A percentile compares a stretch with the other conserved stretches of the same genome.
Evolutionary conservation across 2,888 invertebrate species (phyloP).

Genomic region (Eupsilia transversa): DNA sequence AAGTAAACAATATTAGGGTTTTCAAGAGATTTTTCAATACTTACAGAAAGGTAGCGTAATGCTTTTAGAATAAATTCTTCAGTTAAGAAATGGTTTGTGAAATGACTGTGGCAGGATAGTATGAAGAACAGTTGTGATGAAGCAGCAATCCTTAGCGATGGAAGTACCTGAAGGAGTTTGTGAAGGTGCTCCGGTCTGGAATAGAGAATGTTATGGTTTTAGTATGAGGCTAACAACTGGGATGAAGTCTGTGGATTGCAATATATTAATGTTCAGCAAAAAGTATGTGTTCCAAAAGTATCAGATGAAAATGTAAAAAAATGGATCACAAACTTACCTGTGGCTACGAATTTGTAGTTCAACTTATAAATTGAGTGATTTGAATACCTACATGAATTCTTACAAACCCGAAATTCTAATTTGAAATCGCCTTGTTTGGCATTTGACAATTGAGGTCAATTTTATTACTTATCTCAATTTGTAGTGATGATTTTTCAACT

Average conservation of each 20-base stretch:
- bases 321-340: neutral
- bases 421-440: too few relatives aligned
- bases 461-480: neutral
- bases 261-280: too few relatives aligned
- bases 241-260: too few relatives aligned
- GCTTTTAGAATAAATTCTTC: conserved; percentile 68
- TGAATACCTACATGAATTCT: too few relatives aligned
- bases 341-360: neutral
- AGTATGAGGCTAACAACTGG: neutral
- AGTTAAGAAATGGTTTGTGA: conserved; percentile 62
- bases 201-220: conserved; percentile 23
- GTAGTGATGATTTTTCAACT: neutral
- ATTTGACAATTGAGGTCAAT: neutral
- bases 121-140: conserved; percentile 76
- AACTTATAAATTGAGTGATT: too few relatives aligned
- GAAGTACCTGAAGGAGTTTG: conserved; percentile 68
- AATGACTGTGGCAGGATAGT: conserved; percentile 80
- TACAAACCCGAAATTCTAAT: too few relatives aligned
- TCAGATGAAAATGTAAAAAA: neutral
- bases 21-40: conserved; percentile 65
- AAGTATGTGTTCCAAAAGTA: too few relatives aligned
- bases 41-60: conserved; percentile 63
- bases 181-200: conserved; percentile 77
- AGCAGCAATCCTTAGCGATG: conserved; percentile 59
- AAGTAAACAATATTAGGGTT: conserved; percentile 72